Conservation (phyloP, 2,888 invertebrate genomes). For the Acronicta aceris region DNA sequence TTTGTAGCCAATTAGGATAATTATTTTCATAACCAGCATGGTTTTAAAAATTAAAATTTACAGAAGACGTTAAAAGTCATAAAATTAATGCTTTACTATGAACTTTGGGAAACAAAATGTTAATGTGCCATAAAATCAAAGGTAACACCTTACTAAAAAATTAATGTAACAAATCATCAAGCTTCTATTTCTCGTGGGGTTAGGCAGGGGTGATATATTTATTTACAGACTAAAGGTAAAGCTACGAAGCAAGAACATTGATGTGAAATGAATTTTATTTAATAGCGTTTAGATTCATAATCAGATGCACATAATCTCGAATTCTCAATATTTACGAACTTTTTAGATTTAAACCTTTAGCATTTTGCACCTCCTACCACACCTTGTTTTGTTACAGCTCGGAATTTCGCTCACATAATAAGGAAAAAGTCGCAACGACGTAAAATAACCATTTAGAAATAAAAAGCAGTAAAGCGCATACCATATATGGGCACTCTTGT, state of each 20-base stretch:
- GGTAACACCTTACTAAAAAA: too few relatives aligned
- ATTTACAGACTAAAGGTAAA: too few relatives aligned
- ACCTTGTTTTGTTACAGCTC: constrained; percentile 11
- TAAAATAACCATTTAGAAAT: constrained; percentile 47
- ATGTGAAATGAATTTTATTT: too few relatives aligned
- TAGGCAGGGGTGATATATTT: too few relatives aligned
- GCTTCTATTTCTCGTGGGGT: too few relatives aligned
- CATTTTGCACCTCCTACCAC: constrained; percentile 28
- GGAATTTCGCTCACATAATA: constrained; percentile 33
- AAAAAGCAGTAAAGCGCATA: constrained; percentile 34
- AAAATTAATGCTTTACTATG: constrained; percentile 43
- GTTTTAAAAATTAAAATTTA: constrained; percentile 25
- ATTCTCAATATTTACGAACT: neutral
- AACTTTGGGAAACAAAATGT: constrained; percentile 13
- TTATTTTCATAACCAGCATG: constrained; percentile 25
- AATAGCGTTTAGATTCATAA: too few relatives aligned
- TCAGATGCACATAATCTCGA: too few relatives aligned
- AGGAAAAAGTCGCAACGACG: constrained; percentile 23
- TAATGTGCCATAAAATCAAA: constrained; percentile 9
- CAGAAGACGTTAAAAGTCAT: constrained; percentile 29
- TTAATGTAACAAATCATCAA: too few relatives aligned
- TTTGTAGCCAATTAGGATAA: constrained; percentile 25
- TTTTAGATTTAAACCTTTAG: constrained; percentile 9
- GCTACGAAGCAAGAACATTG: too few relatives aligned
- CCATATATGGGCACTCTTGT: constrained; percentile 32